Percentiles rank a stretch among this genome's conserved stretches.
Evolutionary conservation across 2,888 invertebrate genomes (phyloP).

Genomic region (Rhimphoctona megacephalus): DNA sequence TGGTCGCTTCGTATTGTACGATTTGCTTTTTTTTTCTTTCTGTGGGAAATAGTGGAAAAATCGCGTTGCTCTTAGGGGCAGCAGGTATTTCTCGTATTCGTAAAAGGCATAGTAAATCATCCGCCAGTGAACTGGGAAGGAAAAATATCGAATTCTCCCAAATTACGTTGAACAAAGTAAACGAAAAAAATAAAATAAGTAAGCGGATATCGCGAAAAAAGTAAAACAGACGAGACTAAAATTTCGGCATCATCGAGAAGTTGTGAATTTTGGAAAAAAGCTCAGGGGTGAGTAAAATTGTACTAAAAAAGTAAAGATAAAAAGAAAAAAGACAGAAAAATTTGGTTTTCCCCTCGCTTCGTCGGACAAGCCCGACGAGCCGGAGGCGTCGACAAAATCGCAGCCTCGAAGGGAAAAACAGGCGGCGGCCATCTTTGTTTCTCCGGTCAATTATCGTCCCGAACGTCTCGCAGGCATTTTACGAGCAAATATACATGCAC

Average conservation of each 20-base stretch:
- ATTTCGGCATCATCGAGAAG: conserved; percentile 6
- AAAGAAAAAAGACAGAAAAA: not conserved
- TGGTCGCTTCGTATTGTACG: not conserved
- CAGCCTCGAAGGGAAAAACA: not conserved
- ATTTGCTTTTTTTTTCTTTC: conserved; percentile 5
- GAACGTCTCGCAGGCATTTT: not conserved
- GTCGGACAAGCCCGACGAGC: conserved; percentile 2
- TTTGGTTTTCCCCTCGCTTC: not conserved
- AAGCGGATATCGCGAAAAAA: not conserved
- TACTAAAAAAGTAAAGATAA: not conserved
- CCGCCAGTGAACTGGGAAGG: not conserved
- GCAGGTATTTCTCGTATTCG: not conserved
- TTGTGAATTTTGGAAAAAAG: not conserved
- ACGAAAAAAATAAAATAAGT: not conserved
- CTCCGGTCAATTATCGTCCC: conserved; percentile 12
- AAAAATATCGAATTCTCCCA: not conserved
- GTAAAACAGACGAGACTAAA: not conserved
- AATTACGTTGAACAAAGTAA: not conserved
- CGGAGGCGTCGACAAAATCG: not conserved
- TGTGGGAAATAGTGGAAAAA: not conserved
- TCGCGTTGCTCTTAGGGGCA: not conserved
- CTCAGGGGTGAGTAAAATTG: not conserved
- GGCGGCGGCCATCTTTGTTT: conserved; percentile 33
- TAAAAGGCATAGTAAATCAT: not conserved
- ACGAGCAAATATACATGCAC: conserved; percentile 2